Evolutionary conservation across 2,797 vertebrate genomes (phyloP), one percentile per base, ranked within the genome.

Genomic region (Xiphorhynchus erythropygius): DNA sequence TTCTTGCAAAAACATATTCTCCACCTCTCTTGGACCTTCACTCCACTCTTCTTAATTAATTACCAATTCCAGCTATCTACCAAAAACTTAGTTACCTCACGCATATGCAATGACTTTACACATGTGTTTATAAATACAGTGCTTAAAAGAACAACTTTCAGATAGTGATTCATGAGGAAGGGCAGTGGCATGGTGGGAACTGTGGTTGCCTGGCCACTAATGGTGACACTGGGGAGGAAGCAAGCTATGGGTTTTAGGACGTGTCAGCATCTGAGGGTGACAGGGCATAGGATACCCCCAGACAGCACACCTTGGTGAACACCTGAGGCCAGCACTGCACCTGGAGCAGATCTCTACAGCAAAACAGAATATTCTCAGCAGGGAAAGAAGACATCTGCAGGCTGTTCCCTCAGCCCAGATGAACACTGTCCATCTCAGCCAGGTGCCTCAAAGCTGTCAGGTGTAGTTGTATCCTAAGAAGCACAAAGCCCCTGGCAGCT

Each of bases 41-140:
- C 15, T 12, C 13, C 7, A 9, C 8, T 68, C 10, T 77, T 69
- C 17, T 44, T 16, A 35, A 23, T 59, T 82, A n/a, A 37, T 46
- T 44, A 52, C 13, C 11, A 62, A 5, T 55, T 56, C 19, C 37
- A 94, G 13, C 32, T 44, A n/a, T 56, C 71, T 47, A 77, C 21
- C 9, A 81, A 50, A 87, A 74, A 2, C 9, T 35, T 30, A 13
- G 9, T 64, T 64, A 60, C 19, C 10, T 60, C 32, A 21, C 1
- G 15, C 21, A 12, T 7, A 14, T 50, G 65, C 56, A 17, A 52
- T 9, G 18, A 32, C 25, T 47, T 71, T 11, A 28, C 16, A 32
- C 0, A 0, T 1, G 1, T 27, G 6, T 59, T 70, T 46, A 67
- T 35, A 63, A n/a, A 49, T 3, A 41, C 1, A 7, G 18, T 14